phyloP scores from a whole-genome alignment of 2,113 vertebrate genomes.

The Porphyrio hochstetteri region DNA sequence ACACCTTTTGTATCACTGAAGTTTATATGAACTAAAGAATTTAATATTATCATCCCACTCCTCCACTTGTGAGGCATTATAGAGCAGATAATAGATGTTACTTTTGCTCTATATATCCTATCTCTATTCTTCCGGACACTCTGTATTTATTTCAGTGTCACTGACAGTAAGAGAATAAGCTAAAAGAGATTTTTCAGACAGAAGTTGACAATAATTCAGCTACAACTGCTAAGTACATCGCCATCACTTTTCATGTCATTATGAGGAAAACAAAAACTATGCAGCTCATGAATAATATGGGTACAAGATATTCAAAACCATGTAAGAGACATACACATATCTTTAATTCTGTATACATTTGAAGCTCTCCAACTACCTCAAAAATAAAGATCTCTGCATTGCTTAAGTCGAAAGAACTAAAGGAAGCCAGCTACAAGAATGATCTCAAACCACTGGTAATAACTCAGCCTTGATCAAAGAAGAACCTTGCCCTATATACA shows the following conservation, averaged over 20 bases:
- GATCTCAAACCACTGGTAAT: background rate
- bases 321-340: background rate
- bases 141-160: background rate
- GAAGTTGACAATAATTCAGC: background rate
- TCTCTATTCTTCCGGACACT: background rate
- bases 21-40: background rate
- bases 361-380: background rate
- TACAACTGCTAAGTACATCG: background rate
- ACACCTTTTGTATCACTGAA: background rate
- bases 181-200: background rate
- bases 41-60: background rate
- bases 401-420: background rate
- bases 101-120: background rate
- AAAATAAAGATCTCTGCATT: background rate
- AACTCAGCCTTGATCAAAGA: background rate
- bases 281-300: background rate
- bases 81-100: background rate
- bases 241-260: background rate
- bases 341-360: background rate
- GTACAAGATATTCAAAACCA: background rate
- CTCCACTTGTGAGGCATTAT: background rate
- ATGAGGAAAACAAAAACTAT: background rate
- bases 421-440: background rate
- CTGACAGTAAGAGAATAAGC: background rate
- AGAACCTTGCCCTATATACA: accelerated